A percentile compares a stretch with the other conserved stretches of the same genome.
These are phyloP conservation scores for Antigone vipio DNA, from an alignment of 2,113 vertebrate species.

Conservation along the genomic window DNA sequence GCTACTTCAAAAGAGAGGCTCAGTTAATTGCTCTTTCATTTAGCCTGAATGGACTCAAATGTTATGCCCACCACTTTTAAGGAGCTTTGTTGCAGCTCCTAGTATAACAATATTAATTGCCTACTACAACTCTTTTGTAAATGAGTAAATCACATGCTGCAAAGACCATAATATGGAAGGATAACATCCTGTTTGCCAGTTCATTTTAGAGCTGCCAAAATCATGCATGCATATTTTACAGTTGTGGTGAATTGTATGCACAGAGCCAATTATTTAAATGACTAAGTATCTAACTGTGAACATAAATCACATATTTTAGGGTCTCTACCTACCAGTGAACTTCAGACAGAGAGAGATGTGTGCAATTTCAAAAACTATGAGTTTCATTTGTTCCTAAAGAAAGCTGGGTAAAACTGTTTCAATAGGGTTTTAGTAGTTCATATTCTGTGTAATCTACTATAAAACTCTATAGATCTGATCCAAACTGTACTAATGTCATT, in stretches of 20 bases:
- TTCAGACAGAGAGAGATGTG: background rate
- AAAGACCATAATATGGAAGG: background rate
- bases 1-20: background rate
- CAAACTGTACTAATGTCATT: background rate
- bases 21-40: background rate
- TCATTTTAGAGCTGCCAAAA: slow-evolving; percentile 13
- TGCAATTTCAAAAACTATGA: background rate
- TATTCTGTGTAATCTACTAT: background rate
- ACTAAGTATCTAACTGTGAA: background rate
- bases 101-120: background rate
- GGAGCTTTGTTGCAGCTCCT: background rate
- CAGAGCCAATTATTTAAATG: background rate
- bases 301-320: background rate
- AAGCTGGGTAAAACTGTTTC: background rate
- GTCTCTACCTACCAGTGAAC: background rate
- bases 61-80: background rate
- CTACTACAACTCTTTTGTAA: background rate
- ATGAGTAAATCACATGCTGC: background rate
- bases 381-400: background rate
- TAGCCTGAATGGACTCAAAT: background rate
- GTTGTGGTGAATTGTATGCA: background rate
- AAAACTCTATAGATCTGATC: background rate
- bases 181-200: background rate
- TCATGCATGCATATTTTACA: background rate
- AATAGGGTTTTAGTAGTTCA: background rate